Evolutionary conservation across 2,113 vertebrate species (phyloP).

Genomic region (Danio rerio): DNA sequence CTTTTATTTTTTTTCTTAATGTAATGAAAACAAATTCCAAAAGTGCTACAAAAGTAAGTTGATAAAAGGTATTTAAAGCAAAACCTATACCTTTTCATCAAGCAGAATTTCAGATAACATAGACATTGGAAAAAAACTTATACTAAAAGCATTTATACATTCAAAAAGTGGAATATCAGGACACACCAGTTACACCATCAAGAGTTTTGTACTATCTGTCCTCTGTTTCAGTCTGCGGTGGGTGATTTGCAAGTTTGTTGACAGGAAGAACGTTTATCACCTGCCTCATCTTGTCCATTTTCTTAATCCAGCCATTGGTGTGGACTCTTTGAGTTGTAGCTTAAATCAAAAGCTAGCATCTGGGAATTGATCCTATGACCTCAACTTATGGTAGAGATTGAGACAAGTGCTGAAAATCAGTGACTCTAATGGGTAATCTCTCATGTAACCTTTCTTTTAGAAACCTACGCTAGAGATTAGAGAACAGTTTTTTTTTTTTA

Average conservation of each 20-base stretch:
- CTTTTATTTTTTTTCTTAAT: neutral
- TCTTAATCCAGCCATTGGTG: conserved; percentile 35
- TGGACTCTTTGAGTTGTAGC: conserved; percentile 39
- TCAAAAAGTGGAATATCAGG: neutral
- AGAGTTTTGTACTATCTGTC: neutral
- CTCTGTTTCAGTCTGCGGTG: neutral
- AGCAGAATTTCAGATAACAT: neutral
- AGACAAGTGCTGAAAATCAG: conserved; percentile 22
- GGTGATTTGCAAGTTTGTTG: conserved; percentile 28
- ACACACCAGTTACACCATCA: neutral
- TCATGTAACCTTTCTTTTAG: neutral
- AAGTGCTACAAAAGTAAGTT: neutral
- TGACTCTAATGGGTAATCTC: neutral
- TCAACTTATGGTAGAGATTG: neutral
- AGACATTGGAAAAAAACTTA: neutral
- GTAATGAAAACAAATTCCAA: neutral
- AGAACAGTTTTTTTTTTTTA: too few relatives aligned
- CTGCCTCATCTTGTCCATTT: conserved; percentile 30
- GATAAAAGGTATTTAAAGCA: neutral
- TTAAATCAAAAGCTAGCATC: conserved; percentile 36
- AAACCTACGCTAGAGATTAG: neutral
- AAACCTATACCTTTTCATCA: neutral
- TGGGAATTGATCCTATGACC: conserved; percentile 48
- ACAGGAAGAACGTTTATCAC: conserved; percentile 25
- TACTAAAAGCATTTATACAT: neutral